Evolutionary conservation across 2,797 vertebrate genomes (phyloP).

Genomic region (Silurus lanzhouensis): DNA sequence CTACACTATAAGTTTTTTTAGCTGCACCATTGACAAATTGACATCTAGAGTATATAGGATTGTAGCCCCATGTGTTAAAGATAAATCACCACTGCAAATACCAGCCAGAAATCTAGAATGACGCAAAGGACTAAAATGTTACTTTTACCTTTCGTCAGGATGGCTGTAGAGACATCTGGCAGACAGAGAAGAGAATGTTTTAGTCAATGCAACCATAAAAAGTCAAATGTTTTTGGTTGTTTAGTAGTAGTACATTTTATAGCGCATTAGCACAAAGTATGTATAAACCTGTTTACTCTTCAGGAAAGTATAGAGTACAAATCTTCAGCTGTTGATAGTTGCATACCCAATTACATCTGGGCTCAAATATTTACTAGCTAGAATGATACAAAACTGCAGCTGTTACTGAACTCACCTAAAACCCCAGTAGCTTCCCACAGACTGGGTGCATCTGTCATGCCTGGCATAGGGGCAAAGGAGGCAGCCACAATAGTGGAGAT

Average conservation of each 20-base stretch:
- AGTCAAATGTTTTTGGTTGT: neutral
- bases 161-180: slow-evolving; percentile 77
- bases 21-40: neutral
- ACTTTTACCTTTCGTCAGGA: slow-evolving; percentile 73
- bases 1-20: neutral
- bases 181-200: slow-evolving; percentile 48
- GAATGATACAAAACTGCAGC: neutral
- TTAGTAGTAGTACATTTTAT: neutral
- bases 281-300: neutral
- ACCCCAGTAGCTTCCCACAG: slow-evolving; percentile 74
- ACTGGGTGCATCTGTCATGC: slow-evolving; percentile 67
- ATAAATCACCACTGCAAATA: neutral
- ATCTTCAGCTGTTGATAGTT: neutral
- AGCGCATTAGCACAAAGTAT: neutral
- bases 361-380: no score
- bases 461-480: slow-evolving; percentile 77
- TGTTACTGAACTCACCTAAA: slow-evolving; percentile 64
- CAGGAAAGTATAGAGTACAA: neutral
- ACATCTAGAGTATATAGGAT: neutral
- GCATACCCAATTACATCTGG: neutral
- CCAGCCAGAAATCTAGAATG: neutral
- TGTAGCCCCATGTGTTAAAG: neutral
- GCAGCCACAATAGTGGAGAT: slow-evolving; percentile 70
- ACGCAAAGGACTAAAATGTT: neutral
- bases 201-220: neutral